Evolutionary conservation across 2,113 vertebrate species (phyloP), one percentile per base, ranked within the genome.

Genomic region (Nothocercus nigrocapillus): DNA sequence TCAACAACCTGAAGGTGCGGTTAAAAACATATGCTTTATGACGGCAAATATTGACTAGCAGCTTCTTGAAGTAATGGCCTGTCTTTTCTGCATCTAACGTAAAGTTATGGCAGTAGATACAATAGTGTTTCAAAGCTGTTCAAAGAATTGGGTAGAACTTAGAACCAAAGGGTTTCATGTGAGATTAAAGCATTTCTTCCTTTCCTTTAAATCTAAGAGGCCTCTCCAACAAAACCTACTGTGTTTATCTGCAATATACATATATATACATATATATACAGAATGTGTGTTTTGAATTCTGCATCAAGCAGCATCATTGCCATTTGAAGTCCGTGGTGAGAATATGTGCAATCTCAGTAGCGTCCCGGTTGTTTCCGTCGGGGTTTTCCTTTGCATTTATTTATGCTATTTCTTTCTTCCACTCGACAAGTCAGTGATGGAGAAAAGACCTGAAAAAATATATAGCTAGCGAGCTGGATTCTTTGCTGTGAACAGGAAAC

Each of bases 381-480:
- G 28, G 24, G 9, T 32, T 90, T 78, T 72, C 9, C 59, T 93
- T 92, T 58, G 44, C 38, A 54, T 73, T 88, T 83, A 54, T 66
- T 73, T 73, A 89, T 82, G 53, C 17, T 45, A 80, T 89, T 88
- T 96, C 79, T 58, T 89, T 36, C 74, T 69, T n/a, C n/a, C 15
- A 63, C 82, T 88, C 86, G 93, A 86, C 54, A 90, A 81, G 44
- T 17, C 19, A 56, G 47, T 25, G n/a, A 70, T 0, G 5, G 28
- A 42, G 45, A 38, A 67, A 90, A 80, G 49, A 88, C 66, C 76
- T 79, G 59, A 82, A 47, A 78, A 82, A 58, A 76, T 70, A 74
- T 68, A 68, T 34, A 79, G 34, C 56, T 84, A 64, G 34, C 56
- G 82, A 64, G n/a, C 40, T 80, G 15, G 67, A 81, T 85, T 89